Conservation (phyloP, 1,140 invertebrate species). For the Diorhabda elongata region DNA sequence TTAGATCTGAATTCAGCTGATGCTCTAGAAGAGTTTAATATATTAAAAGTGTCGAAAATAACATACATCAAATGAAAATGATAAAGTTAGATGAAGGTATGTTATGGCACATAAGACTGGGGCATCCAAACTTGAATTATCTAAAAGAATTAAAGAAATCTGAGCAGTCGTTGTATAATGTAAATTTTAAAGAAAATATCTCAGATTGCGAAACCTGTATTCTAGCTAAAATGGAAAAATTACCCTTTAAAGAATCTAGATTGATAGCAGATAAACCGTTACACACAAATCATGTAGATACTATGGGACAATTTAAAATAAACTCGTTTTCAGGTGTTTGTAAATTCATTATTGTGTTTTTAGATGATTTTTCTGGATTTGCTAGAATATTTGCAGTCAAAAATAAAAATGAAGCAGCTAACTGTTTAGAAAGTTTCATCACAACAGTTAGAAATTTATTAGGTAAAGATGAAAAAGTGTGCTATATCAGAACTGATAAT, state of each 20-base stretch:
- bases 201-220: constrained; percentile 2
- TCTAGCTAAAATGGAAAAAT: background rate
- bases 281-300: constrained; percentile 1
- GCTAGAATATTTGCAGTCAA: background rate
- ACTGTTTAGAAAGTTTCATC: constrained; percentile 1
- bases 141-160: constrained; percentile 10
- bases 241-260: too few relatives aligned
- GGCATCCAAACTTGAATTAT: background rate
- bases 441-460: background rate
- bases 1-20: constrained; percentile 4
- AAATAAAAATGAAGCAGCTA: constrained; percentile 5
- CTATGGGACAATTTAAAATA: constrained; percentile 1
- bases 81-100: constrained; percentile 7
- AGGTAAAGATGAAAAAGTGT: background rate
- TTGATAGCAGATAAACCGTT: background rate
- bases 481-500: too few relatives aligned
- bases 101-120: constrained; percentile 12
- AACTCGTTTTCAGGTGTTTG: background rate
- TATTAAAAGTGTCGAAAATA: background rate
- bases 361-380: too few relatives aligned
- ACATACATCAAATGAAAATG: constrained; percentile 4
- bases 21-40: background rate
- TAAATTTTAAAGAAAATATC: background rate
- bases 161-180: background rate
- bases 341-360: too few relatives aligned